Evolutionary conservation across 2,113 vertebrate genomes (phyloP).

Genomic region (Nicator chloris): DNA sequence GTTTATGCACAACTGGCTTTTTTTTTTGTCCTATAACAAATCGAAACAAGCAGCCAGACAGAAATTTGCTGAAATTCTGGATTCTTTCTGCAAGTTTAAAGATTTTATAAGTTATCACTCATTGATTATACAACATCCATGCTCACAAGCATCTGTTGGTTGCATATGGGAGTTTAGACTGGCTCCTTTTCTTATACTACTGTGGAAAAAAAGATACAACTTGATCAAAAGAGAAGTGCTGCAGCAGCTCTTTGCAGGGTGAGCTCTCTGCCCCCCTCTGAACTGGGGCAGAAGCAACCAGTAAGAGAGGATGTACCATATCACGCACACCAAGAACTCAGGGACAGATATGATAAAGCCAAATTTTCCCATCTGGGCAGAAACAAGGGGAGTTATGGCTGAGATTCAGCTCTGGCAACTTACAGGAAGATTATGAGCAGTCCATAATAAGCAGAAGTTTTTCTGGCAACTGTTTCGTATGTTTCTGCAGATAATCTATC

Average conservation of each 20-base stretch:
- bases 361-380: not conserved
- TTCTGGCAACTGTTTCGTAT: not conserved
- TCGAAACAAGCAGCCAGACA: slow-evolving; percentile 45
- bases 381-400: not conserved
- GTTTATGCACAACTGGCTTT: slow-evolving; percentile 55
- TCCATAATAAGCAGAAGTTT: not conserved
- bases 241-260: not conserved
- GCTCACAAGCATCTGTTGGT: slow-evolving; percentile 64
- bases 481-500: slow-evolving; percentile 21
- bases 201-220: slow-evolving; percentile 26
- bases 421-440: not conserved
- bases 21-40: not conserved
- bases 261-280: not conserved
- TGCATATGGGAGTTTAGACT: slow-evolving; percentile 52
- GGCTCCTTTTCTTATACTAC: not conserved
- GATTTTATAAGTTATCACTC: slow-evolving; percentile 66
- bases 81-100: slow-evolving; percentile 62
- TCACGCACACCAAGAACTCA: not conserved
- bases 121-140: slow-evolving; percentile 42
- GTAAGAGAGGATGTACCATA: not conserved
- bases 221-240: not conserved
- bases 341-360: not conserved
- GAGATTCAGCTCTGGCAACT: not conserved
- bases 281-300: not conserved
- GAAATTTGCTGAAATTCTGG: slow-evolving; percentile 72